These are phyloP conservation scores for Ataeniobius toweri DNA, from an alignment of 2,797 vertebrate species.

Conservation along the genomic window DNA sequence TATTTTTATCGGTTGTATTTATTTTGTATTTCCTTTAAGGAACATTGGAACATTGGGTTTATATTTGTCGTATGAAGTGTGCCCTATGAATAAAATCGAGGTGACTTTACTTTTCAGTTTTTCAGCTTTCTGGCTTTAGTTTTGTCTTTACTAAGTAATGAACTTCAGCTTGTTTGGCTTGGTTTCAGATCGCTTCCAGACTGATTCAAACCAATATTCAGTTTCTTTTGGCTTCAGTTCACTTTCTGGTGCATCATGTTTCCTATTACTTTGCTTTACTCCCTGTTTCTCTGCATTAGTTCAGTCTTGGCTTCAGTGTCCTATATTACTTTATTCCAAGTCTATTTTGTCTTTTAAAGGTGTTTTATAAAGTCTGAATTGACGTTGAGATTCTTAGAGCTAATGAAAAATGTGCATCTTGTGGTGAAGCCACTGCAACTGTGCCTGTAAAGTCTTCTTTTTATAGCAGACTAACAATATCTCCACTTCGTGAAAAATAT, in stretches of 20 bases:
- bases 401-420: not conserved
- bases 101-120: not conserved
- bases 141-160: not conserved
- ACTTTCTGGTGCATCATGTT: not conserved
- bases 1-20: too few species aligned
- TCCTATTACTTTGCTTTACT: not conserved
- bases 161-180: not conserved
- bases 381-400: not conserved
- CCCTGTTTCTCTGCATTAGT: not conserved
- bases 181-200: too few species aligned
- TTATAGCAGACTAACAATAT: constrained; percentile 1
- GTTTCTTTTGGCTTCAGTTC: not conserved
- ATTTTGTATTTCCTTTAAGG: not conserved
- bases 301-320: not conserved
- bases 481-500: not conserved
- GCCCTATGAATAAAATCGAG: not conserved
- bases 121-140: not conserved
- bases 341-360: not conserved
- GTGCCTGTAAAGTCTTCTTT: not conserved
- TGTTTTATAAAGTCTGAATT: constrained; percentile 3
- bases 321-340: not conserved
- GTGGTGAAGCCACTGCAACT: not conserved
- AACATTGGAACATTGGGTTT: not conserved
- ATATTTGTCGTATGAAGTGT: not conserved
- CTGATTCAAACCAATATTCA: too few species aligned